Base-by-base conservation (phyloP, 2,113 vertebrate species). In the Pandion haliaetus region DNA sequence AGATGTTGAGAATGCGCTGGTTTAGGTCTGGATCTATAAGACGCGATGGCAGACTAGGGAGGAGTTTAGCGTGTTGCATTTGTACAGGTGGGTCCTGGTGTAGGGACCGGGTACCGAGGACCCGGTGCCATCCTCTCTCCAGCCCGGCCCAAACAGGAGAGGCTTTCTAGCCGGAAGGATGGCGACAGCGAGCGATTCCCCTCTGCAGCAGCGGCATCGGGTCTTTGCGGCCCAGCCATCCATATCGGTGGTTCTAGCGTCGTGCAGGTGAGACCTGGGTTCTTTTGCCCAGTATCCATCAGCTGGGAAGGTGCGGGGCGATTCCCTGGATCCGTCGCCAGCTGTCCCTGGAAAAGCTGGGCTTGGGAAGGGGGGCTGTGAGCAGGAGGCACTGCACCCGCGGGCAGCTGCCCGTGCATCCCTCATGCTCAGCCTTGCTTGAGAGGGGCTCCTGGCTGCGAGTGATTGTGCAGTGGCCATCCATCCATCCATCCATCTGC, bases 391-490 rank as follows among this genome's bases (percentile, higher is more conserved):
- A 2, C 17, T 5, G 29, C 16, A 17, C 32, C 47, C 47, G 2
- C 19, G 4, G n/a, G 10, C 58, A 32, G n/a, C 36, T 34, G 45
- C 36, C 45, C 34, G 31, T 25, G 3, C 20, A 2, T 12, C 34
- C 34, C 42, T 45, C 13, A 2, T 24, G 65, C 28, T 36, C 34
- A 6, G 42, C 42, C 1, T 6, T 8, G 79, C n/a, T 24, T 11
- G 36, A 1, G 26, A 16, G 23, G 15, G 67, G 5, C 42, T 57
- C 10, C 24, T 18, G 45, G 44, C 32, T 14, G 11, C 2, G 7
- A 31, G 5, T 5, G 45, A 9, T 10, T 1, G 10, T 20, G 28
- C 15, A 0, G 1, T 8, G 29, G 8, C 29, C 10, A 0, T 11
- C 38, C 44, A 6, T 47, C 44, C 52, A 9, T 29, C 52, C 2